Percentiles rank a stretch among this genome's conserved stretches.
These are phyloP conservation scores for Apodemia duryi DNA, from an alignment of 2,888 invertebrate genomes.

Conservation along the genomic window DNA sequence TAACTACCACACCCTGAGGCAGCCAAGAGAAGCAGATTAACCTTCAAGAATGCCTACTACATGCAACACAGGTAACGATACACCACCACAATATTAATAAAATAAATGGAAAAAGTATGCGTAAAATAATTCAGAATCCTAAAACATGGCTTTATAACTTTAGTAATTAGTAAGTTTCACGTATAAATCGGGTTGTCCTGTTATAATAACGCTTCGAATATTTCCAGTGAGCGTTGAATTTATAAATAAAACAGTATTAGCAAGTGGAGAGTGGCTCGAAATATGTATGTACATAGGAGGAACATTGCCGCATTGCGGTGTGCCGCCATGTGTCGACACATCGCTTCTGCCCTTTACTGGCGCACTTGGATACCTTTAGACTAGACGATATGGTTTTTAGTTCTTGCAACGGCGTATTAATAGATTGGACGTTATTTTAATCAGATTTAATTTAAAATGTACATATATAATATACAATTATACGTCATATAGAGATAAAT, in stretches of 20 bases:
- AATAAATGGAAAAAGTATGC: no score
- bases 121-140: neutral
- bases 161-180: slow-evolving; percentile 3
- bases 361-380: slow-evolving; percentile 47
- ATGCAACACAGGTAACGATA: no score
- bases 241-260: slow-evolving; percentile 57
- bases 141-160: neutral
- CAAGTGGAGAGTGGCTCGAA: slow-evolving; percentile 55
- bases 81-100: no score
- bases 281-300: slow-evolving; percentile 66
- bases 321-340: slow-evolving; percentile 69
- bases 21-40: no score
- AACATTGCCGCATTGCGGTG: slow-evolving; percentile 74
- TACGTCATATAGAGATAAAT: no score
- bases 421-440: neutral
- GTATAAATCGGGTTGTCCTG: slow-evolving; percentile 27
- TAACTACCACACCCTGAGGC: no score
- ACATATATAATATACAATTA: no score
- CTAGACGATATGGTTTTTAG: slow-evolving; percentile 28
- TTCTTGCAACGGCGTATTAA: slow-evolving; percentile 15
- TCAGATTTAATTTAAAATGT: neutral
- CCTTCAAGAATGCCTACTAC: no score
- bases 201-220: slow-evolving; percentile 33
- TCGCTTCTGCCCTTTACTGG: slow-evolving; percentile 68
- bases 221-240: slow-evolving; percentile 41